Conservation (phyloP, 2,797 vertebrate genomes). For the Schizopygopsis pylzovi region DNA sequence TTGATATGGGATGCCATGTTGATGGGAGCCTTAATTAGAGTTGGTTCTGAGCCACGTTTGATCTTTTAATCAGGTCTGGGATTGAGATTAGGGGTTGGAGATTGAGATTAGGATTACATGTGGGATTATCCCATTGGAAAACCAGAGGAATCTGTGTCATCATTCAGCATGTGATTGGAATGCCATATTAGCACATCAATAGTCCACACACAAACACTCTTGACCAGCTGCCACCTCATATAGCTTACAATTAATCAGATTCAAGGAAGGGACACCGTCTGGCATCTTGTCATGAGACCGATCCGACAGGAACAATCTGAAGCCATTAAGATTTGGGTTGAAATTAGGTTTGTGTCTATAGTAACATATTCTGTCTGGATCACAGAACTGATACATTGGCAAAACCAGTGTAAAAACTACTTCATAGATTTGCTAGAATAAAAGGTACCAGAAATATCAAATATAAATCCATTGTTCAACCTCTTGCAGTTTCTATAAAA, state of each 20-base stretch:
- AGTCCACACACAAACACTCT: slow-evolving; percentile 29
- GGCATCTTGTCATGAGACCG: background rate
- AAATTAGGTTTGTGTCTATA: background rate
- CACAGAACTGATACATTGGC: slow-evolving; percentile 9
- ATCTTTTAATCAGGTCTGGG: slow-evolving; percentile 69
- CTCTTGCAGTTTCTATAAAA: background rate
- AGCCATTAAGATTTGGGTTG: slow-evolving; percentile 13
- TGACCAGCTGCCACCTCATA: slow-evolving; percentile 35
- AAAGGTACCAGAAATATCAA: background rate
- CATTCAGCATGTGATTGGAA: slow-evolving; percentile 64
- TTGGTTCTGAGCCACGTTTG: slow-evolving; percentile 59
- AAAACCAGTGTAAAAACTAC: background rate
- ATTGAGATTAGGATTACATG: slow-evolving; percentile 70
- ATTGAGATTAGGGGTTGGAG: slow-evolving; percentile 63
- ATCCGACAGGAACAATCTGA: background rate
- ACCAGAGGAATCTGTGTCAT: slow-evolving; percentile 65
- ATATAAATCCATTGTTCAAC: background rate
- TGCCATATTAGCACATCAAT: slow-evolving; percentile 55
- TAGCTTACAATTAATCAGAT: slow-evolving; percentile 26
- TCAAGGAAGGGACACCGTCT: slow-evolving; percentile 15
- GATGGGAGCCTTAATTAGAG: slow-evolving; percentile 69
- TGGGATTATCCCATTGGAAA: slow-evolving; percentile 69
- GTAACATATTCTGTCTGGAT: background rate
- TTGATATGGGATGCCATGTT: slow-evolving; percentile 30
- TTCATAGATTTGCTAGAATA: background rate